phyloP scores from a whole-genome alignment of 92 coral and sea anemone species.

The Paragorgia papillata region DNA sequence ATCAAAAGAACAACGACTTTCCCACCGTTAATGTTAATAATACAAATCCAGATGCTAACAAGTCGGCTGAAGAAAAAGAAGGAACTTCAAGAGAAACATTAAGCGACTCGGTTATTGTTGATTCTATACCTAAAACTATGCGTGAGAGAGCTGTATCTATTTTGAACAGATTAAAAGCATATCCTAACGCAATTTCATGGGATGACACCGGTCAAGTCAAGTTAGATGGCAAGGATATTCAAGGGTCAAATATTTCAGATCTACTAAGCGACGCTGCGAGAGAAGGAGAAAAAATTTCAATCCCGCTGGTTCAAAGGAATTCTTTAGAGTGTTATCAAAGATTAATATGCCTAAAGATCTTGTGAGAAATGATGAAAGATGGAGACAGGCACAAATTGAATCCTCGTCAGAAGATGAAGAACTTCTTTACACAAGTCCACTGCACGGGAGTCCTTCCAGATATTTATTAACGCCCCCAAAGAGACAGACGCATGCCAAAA shows the following conservation, averaged over 20 bases:
- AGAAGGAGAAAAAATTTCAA: slow-evolving; percentile 8
- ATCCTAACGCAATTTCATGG: too few species aligned
- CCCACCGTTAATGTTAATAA: too few species aligned
- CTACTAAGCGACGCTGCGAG: slow-evolving; percentile 18
- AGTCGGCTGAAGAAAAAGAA: too few species aligned
- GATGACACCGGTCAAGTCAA: too few species aligned
- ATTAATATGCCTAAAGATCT: slow-evolving; percentile 12
- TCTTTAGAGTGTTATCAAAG: not conserved
- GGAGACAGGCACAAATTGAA: not conserved
- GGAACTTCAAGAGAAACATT: too few species aligned
- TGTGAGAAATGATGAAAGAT: slow-evolving; percentile 21
- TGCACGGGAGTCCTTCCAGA: not conserved
- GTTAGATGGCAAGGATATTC: too few species aligned
- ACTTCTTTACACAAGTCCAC: not conserved
- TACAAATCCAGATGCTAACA: too few species aligned
- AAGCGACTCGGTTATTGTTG: slow-evolving; percentile 19
- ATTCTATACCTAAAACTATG: slow-evolving; percentile 26
- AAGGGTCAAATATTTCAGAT: too few species aligned
- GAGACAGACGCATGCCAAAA: not conserved
- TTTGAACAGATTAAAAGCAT: too few species aligned
- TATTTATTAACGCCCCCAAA: not conserved
- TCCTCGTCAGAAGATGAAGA: not conserved
- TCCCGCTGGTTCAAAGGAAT: slow-evolving; percentile 7
- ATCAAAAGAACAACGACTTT: not conserved
- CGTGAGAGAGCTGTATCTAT: not conserved